Evolutionary conservation across 2,888 invertebrate genomes (phyloP), one percentile per base, ranked within the genome.

Genomic region (Athripsodes cinereus): DNA sequence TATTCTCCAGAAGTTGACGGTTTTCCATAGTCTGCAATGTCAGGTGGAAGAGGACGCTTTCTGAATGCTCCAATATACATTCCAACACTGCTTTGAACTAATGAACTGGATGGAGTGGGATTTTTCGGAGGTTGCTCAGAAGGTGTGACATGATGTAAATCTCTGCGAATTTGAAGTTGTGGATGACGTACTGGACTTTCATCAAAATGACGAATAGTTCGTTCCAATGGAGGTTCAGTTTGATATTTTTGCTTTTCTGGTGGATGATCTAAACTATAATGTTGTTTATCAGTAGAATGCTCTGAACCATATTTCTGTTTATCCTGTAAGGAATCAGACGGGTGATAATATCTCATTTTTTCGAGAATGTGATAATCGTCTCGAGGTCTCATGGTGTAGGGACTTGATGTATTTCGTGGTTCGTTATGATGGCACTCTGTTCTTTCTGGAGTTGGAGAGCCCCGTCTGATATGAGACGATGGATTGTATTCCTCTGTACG

Each of bases 321-420:
- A 19, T 78, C 78, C 8, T 22, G 10, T n/a, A 19, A 22, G 2
- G 34, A 34, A n/a, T 56, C 56, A 35, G 52, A 51, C 1, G 20
- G 52, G 21, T 48, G 57, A 34, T 63, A 63, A 44, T 57, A 58
- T 49, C 61, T 53, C 21, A 47, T 31, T 52, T 61, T 61, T 34
- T 63, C 63, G 18, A 51, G 55, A 21, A 34, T 46, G 44, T 62
- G 69, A 46, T 75, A 71, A 60, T 82, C 80, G 57, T 84, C 74
- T 62, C 85, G 81, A 0, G 90, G 90, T 21, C 89, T 80, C 86
- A 89, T 89, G 2, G 88, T 88, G 66, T 89, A 89, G 2, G 84
- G 83, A 61, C 78, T 79, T 22, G 77, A 76, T 61, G 80, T 76
- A 54, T 73, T 79, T 66, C 76, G 76, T n/a, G 78, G 80, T 58